These are phyloP conservation scores for Gymnocypris eckloni DNA, from an alignment of 2,797 vertebrate genomes.

Conservation along the genomic window DNA sequence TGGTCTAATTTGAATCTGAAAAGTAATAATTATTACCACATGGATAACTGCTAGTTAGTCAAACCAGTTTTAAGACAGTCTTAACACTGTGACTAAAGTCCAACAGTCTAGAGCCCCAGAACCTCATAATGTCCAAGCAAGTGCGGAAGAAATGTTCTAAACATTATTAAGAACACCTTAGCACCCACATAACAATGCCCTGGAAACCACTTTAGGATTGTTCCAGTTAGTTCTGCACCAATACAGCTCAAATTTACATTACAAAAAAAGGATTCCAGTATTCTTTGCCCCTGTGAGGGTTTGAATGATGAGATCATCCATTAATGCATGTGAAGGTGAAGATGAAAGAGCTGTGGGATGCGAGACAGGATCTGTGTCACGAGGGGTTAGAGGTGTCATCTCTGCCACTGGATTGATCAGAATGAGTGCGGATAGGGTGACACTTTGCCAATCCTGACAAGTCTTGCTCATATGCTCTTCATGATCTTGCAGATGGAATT, in stretches of 20 bases:
- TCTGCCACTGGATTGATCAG: constrained; percentile 33
- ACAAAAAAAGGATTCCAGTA: neutral
- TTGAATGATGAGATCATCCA: constrained; percentile 19
- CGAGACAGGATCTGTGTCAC: neutral
- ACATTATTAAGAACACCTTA: neutral
- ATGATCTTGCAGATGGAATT: constrained; percentile 66
- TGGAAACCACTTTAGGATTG: neutral
- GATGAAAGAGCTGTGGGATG: constrained; percentile 28
- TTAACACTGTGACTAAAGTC: neutral
- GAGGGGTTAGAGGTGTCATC: constrained; percentile 36
- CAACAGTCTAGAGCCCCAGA: neutral
- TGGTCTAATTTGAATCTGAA: neutral
- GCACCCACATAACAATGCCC: neutral
- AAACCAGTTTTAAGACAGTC: neutral
- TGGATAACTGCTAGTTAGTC: neutral
- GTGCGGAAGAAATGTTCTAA: neutral
- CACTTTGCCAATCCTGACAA: constrained; percentile 62
- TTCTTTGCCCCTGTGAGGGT: neutral
- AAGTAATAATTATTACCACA: neutral
- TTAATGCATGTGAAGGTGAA: constrained; percentile 24
- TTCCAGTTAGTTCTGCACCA: constrained; percentile 8
- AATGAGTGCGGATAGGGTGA: constrained; percentile 40
- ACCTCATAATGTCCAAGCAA: neutral
- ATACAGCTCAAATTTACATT: neutral
- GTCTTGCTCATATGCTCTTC: constrained; percentile 69